Percentiles rank a stretch among this genome's conserved stretches.
These are phyloP conservation scores for Drosophila cracens DNA, from an alignment of 2,888 invertebrate species.

Conservation along the genomic window DNA sequence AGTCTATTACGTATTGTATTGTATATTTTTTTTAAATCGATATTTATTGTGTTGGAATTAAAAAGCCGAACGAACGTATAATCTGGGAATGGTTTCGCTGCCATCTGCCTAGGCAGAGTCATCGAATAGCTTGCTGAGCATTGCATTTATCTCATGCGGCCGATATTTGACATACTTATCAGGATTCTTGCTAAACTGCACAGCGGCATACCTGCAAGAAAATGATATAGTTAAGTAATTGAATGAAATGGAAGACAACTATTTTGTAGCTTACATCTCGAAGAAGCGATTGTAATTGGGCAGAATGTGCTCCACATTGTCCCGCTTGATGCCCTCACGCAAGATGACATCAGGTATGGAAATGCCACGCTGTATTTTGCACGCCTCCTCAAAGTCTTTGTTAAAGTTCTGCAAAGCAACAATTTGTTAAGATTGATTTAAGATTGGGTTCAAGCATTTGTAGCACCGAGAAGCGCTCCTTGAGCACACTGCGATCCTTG, in stretches of 20 bases:
- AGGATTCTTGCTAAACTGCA: conserved; percentile 96
- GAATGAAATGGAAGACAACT: too few species aligned
- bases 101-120: conserved; percentile 85
- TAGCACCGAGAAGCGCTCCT: conserved; percentile 94
- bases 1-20: conserved; percentile 70
- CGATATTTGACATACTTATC: conserved; percentile 97
- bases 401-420: conserved; percentile 91
- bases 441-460: background rate
- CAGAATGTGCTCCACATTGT: conserved; percentile 94
- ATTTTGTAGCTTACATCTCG: conserved; percentile 86
- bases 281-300: conserved; percentile 94
- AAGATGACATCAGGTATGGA: conserved; percentile 97
- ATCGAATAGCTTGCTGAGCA: conserved; percentile 96
- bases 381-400: conserved; percentile 96
- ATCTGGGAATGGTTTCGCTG: conserved; percentile 25
- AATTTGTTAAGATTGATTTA: accelerated
- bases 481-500: conserved; percentile 93
- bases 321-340: conserved; percentile 93
- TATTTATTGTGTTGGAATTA: conserved; percentile 81
- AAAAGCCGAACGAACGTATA: conserved; percentile 64
- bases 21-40: conserved; percentile 67
- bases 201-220: conserved; percentile 87
- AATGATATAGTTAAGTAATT: background rate
- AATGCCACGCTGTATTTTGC: conserved; percentile 93
- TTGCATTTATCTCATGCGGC: conserved; percentile 92